Base-by-base conservation (phyloP, 1,140 invertebrate species). In the Teleopsis dalmanni region DNA sequence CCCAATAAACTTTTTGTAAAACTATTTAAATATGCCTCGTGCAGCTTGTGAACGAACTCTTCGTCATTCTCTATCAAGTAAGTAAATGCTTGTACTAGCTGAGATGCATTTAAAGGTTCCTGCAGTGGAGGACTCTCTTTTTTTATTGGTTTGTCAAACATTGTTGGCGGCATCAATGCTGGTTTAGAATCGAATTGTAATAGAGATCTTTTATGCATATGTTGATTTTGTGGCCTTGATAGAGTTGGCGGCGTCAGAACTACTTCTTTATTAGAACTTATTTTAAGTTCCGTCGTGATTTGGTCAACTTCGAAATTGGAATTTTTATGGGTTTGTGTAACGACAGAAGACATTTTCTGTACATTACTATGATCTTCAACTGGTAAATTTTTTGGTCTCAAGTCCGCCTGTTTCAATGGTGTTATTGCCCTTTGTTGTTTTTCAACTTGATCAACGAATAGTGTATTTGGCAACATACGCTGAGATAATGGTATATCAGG, bases 1-100 rank as follows among this genome's bases (percentile, higher is more conserved):
- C n/a, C n/a, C n/a, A n/a, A n/a, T n/a, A n/a, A n/a, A n/a, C n/a
- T n/a, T n/a, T n/a, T n/a, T n/a, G n/a, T n/a, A n/a, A n/a, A n/a
- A n/a, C n/a, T n/a, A n/a, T 89, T 88, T 1, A 91, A 81, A 66
- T 93, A 93, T 40, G 88, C 89, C 73, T 92, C 88, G 70, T 94
- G 89, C 46, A 93, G 74, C 71, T 88, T 90, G 56, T 81, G 83
- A 8, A 91, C 79, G 73, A 93, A 94, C 54, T 88, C 84, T 9
- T 84, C 74, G 71, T 94, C 90, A 72, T 87, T 88, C 72, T 88
- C 87, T 22, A 94, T 75, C 44, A 95, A 75, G 74, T 92, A 88
- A 58, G 84, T 81, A 52, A 94, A 81, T 40, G 90, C 88, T 74
- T 93, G 90, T 31, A 90, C 79, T 37, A 95, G 75, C 62, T 94